Evolutionary conservation across 2,113 vertebrate genomes (phyloP).

Genomic region (Cranoglanis bouderius): DNA sequence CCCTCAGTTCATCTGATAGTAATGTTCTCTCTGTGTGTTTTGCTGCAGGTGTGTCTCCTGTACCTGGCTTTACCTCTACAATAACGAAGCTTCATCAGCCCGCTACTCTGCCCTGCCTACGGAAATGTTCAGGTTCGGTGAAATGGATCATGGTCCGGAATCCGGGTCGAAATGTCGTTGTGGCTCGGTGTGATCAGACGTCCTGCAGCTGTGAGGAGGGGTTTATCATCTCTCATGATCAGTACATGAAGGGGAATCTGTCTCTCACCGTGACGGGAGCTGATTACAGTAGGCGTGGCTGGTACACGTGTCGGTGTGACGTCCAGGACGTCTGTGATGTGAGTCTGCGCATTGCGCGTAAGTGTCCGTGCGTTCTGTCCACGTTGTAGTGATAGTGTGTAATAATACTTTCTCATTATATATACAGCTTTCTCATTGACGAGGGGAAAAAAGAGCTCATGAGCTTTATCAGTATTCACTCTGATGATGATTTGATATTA

Average conservation of each 20-base stretch:
- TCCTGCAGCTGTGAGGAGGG: neutral
- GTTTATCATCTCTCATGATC: neutral
- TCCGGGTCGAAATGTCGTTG: neutral
- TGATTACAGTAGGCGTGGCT: neutral
- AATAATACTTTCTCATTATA: no score
- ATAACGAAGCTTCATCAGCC: neutral
- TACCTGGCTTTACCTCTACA: neutral
- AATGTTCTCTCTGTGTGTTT: neutral
- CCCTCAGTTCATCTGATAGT: no score
- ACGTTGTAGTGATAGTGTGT: neutral
- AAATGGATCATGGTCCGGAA: neutral
- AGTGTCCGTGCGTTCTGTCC: no score
- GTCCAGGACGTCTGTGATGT: neutral
- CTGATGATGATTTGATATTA: no score
- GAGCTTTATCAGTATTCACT: no score
- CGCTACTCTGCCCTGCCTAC: neutral
- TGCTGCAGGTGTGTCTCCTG: neutral
- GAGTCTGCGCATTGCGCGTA: neutral
- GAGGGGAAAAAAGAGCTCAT: no score
- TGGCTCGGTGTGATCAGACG: neutral
- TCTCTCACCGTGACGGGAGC: constrained; percentile 13
- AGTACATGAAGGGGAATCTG: neutral
- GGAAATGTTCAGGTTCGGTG: neutral
- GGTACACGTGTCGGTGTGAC: neutral
- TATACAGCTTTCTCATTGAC: no score